A percentile compares a stretch with the other conserved stretches of the same genome.
phyloP scores from a whole-genome alignment of 2,113 vertebrate species.

The Nestor notabilis region DNA sequence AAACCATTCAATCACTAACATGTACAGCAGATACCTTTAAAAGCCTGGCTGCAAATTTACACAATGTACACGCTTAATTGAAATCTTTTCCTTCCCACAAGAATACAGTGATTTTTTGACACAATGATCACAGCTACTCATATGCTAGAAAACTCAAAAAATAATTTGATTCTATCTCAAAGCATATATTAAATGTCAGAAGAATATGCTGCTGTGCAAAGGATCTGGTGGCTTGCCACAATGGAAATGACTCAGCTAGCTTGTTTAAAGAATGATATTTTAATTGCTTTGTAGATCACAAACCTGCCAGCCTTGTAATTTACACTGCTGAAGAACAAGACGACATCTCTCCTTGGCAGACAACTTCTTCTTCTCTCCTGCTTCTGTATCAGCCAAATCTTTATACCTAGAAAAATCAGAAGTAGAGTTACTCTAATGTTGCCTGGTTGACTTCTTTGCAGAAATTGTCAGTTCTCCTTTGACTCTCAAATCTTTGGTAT shows the following conservation, averaged over 20 bases:
- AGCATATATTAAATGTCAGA: background rate
- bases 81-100: background rate
- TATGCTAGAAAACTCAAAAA: background rate
- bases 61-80: background rate
- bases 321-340: slow-evolving; percentile 85
- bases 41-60: background rate
- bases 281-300: slow-evolving; percentile 57
- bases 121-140: background rate
- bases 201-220: background rate
- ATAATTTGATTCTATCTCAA: background rate
- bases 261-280: slow-evolving; percentile 26
- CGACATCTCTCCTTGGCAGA: slow-evolving; percentile 84
- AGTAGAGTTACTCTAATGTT: background rate
- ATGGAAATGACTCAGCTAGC: slow-evolving; percentile 39
- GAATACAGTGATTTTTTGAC: background rate
- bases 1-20: background rate
- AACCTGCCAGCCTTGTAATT: slow-evolving; percentile 96
- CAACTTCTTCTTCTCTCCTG: slow-evolving; percentile 78
- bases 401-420: slow-evolving; percentile 81
- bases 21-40: background rate
- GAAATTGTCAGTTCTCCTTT: background rate
- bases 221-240: slow-evolving; percentile 1
- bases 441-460: background rate
- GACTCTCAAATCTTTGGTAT: background rate
- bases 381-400: slow-evolving; percentile 79